Percentiles rank a stretch among this genome's conserved stretches.
Evolutionary conservation across 2,113 vertebrate species (phyloP).

Genomic region (Tautogolabrus adspersus): DNA sequence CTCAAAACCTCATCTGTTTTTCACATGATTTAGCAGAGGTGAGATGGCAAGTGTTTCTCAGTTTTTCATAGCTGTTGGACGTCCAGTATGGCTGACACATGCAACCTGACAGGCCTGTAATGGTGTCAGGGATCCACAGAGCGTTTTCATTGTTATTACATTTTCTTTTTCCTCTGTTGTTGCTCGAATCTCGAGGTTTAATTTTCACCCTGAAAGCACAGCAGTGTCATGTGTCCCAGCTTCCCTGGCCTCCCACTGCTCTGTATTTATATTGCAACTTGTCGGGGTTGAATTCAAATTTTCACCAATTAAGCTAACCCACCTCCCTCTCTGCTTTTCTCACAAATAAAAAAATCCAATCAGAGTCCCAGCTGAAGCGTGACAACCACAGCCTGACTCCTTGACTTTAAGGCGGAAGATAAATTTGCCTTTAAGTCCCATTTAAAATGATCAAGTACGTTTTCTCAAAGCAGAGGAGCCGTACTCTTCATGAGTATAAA

Average conservation of each 20-base stretch:
- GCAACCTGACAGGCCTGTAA: conserved; percentile 26
- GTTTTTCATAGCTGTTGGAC: conserved; percentile 9
- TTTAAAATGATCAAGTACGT: conserved; percentile 58
- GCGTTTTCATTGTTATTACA: conserved; percentile 17
- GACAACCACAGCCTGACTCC: conserved; percentile 63
- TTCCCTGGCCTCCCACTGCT: conserved; percentile 38
- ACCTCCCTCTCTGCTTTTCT: conserved; percentile 34
- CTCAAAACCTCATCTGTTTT: not conserved
- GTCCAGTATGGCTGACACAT: conserved; percentile 19
- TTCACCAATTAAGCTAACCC: conserved; percentile 63
- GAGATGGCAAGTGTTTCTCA: conserved; percentile 9
- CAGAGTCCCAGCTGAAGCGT: conserved; percentile 64
- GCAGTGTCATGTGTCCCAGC: conserved; percentile 46
- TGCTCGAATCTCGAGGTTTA: conserved; percentile 22
- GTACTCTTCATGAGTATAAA: conserved; percentile 22
- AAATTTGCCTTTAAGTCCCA: conserved; percentile 51
- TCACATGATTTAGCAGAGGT: conserved; percentile 2
- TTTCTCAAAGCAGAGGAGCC: conserved; percentile 37
- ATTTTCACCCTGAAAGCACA: conserved; percentile 57
- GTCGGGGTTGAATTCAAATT: conserved; percentile 64
- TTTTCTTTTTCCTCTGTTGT: conserved; percentile 22
- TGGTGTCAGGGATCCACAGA: conserved; percentile 32
- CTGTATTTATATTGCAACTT: conserved; percentile 49
- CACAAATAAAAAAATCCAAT: conserved; percentile 61
- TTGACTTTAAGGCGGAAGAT: conserved; percentile 57